These are phyloP conservation scores for Diplosoma virens DNA, from an alignment of 23 tunicate species.

Conservation along the genomic window DNA sequence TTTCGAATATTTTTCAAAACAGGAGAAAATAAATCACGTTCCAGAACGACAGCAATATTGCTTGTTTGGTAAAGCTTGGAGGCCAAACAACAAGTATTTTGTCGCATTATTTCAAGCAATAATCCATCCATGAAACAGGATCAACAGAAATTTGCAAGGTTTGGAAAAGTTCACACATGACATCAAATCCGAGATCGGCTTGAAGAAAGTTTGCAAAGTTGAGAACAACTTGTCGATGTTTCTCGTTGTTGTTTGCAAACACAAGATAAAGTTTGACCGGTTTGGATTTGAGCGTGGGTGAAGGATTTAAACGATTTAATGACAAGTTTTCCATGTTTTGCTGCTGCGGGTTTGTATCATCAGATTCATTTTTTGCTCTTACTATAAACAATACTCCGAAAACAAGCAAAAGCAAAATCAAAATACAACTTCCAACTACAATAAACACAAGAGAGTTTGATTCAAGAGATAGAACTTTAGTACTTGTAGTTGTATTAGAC, in stretches of 20 bases:
- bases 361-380: too few species aligned
- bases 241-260: slow-evolving; percentile 45
- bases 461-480: too few species aligned
- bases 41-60: neutral
- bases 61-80: neutral
- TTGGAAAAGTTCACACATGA: slow-evolving; percentile 34
- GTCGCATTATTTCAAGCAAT: slow-evolving; percentile 19
- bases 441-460: too few species aligned
- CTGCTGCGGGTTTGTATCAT: too few species aligned
- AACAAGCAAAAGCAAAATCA: too few species aligned
- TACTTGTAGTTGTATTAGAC: too few species aligned
- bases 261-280: slow-evolving; percentile 26
- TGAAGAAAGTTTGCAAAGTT: slow-evolving; percentile 56
- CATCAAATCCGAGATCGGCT: slow-evolving; percentile 62
- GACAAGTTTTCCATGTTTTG: too few species aligned
- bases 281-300: too few species aligned
- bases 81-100: slow-evolving; percentile 52
- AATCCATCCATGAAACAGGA: slow-evolving; percentile 37
- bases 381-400: too few species aligned
- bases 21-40: slow-evolving; percentile 45
- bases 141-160: neutral
- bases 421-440: too few species aligned
- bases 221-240: slow-evolving; percentile 41
- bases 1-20: slow-evolving; percentile 37
- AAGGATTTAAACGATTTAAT: too few species aligned